Evolutionary conservation across 2,888 invertebrate species (phyloP).

Genomic region (Orthonychiurus folsomi): DNA sequence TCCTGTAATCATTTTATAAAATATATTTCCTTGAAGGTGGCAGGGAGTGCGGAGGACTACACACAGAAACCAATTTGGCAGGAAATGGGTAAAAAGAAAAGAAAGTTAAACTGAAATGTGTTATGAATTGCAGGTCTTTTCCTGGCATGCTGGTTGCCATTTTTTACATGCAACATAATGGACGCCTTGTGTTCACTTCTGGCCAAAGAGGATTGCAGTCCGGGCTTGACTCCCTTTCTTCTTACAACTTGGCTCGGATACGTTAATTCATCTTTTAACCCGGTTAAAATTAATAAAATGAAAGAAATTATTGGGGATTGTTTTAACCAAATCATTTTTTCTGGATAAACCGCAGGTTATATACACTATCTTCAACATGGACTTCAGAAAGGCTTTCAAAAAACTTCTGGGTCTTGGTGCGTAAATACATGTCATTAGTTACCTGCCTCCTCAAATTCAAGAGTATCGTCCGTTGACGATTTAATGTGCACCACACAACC

Average conservation of each 20-base stretch:
- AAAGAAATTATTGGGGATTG: too few species aligned
- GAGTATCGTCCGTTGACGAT: background rate
- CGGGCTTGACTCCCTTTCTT: slow-evolving; percentile 81
- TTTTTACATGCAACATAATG: slow-evolving; percentile 95
- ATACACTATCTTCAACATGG: slow-evolving; percentile 64
- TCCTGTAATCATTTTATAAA: too few species aligned
- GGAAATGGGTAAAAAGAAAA: too few species aligned
- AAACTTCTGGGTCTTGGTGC: slow-evolving; percentile 68
- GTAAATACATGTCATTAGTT: slow-evolving; percentile 12
- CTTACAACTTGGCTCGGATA: slow-evolving; percentile 97
- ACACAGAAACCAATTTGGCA: too few species aligned
- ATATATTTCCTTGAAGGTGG: too few species aligned
- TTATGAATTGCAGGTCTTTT: slow-evolving; percentile 85
- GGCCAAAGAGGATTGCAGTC: slow-evolving; percentile 64
- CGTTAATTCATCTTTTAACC: slow-evolving; percentile 85
- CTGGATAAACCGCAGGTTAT: slow-evolving; percentile 42
- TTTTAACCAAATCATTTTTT: slow-evolving; percentile 53
- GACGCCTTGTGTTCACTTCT: slow-evolving; percentile 74
- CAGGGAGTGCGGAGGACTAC: too few species aligned
- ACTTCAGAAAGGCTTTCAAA: slow-evolving; percentile 96
- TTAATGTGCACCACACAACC: background rate
- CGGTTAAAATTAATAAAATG: too few species aligned
- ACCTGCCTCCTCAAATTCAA: background rate
- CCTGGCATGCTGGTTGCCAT: slow-evolving; percentile 96
- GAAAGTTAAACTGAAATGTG: too few species aligned